Evolutionary conservation across 2,888 invertebrate genomes (phyloP).

Genomic region (Hyles lineata): DNA sequence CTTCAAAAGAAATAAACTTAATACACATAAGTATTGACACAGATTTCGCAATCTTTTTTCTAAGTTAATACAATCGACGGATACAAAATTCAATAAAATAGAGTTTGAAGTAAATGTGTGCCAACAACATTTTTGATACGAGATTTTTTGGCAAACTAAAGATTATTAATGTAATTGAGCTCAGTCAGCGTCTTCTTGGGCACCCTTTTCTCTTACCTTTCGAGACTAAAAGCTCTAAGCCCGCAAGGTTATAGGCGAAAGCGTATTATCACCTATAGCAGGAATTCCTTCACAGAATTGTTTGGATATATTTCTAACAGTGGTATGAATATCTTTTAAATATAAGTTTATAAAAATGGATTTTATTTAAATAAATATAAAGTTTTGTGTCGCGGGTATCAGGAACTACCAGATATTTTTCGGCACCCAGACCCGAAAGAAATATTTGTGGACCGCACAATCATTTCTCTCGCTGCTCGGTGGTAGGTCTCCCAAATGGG

Average conservation of each 20-base stretch:
- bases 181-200: constrained; percentile 67
- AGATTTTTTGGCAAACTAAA: constrained; percentile 62
- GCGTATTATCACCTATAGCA: constrained; percentile 38
- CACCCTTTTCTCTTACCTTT: constrained; percentile 77
- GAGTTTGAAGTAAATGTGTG: constrained; percentile 22
- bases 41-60: background rate
- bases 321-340: no score
- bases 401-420: no score
- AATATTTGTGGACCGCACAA: no score
- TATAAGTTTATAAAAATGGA: no score
- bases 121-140: constrained; percentile 34
- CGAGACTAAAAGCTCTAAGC: constrained; percentile 72
- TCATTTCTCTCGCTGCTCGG: no score
- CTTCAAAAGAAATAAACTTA: background rate
- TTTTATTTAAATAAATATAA: no score
- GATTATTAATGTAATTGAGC: constrained; percentile 75
- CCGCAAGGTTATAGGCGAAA: constrained; percentile 46
- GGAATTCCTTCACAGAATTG: background rate
- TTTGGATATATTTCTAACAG: no score
- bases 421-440: no score
- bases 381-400: no score
- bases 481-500: no score
- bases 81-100: constrained; percentile 10
- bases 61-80: background rate
- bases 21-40: background rate